Conservation (phyloP, 2,888 invertebrate species). For the Andrena flavipes region DNA sequence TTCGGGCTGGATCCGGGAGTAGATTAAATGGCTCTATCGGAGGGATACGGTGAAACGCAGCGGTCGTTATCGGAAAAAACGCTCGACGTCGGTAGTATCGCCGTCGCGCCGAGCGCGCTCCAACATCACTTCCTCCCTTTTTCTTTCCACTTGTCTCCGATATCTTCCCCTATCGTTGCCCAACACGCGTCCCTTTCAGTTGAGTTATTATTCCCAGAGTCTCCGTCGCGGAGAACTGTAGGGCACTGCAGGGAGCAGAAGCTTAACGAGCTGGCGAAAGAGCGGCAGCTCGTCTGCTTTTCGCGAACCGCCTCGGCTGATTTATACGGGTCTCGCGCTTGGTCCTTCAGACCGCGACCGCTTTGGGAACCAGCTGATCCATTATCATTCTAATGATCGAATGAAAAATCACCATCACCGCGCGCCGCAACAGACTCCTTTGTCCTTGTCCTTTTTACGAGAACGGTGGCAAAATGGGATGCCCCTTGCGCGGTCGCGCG, state of each 20-base stretch:
- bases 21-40: neutral
- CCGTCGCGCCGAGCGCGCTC: neutral
- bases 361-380: slow-evolving; percentile 1
- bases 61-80: neutral
- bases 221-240: neutral
- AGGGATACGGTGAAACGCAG: neutral
- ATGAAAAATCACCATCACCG: slow-evolving; percentile 13
- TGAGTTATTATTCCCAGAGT: slow-evolving; percentile 11
- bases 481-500: neutral
- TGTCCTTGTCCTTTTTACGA: neutral
- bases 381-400: slow-evolving; percentile 61
- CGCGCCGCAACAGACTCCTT: neutral
- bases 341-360: neutral
- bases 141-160: neutral
- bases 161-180: neutral
- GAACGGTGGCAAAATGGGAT: neutral
- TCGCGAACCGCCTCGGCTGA: neutral
- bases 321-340: neutral
- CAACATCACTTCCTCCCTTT: neutral
- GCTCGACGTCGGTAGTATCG: slow-evolving; percentile 13
- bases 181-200: neutral
- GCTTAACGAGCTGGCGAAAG: slow-evolving; percentile 1
- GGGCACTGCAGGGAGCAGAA: slow-evolving; percentile 4
- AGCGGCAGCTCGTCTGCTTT: slow-evolving; percentile 4
- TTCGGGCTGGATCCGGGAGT: neutral